Conservation (phyloP, 2,797 vertebrate species). For the Antrozous pallidus region DNA sequence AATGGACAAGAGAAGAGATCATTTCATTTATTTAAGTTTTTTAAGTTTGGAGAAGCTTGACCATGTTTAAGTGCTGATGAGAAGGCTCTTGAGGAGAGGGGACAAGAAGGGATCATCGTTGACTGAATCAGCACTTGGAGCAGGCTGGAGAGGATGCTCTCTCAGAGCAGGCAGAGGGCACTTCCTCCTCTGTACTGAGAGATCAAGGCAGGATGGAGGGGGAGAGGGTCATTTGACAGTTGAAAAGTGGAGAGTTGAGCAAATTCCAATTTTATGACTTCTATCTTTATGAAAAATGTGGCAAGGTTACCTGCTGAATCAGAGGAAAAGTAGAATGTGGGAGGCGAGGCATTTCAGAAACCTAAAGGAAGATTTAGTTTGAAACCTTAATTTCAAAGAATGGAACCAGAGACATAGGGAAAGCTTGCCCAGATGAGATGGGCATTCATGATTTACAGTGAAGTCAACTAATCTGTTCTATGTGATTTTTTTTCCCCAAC, state of each 20-base stretch:
- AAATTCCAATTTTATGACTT: neutral
- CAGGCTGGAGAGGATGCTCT: neutral
- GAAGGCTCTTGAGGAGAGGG: neutral
- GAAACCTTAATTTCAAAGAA: neutral
- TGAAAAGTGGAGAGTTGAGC: neutral
- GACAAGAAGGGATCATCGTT: neutral
- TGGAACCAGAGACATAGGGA: neutral
- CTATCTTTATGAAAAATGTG: neutral
- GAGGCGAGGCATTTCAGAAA: neutral
- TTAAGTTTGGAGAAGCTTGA: neutral
- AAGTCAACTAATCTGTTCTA: neutral
- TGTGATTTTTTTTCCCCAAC: neutral
- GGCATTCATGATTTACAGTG: neutral
- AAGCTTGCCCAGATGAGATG: neutral
- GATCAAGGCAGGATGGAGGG: too few relatives aligned
- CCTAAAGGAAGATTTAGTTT: neutral
- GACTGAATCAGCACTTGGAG: too few relatives aligned
- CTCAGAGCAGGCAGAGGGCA: neutral
- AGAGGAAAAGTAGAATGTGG: neutral
- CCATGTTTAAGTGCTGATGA: neutral
- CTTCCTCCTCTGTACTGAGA: neutral
- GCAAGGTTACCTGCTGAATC: neutral
- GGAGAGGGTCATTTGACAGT: neutral
- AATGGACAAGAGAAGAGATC: neutral
- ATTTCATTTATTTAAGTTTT: neutral